These are phyloP conservation scores for Hyla sarda DNA, from an alignment of 2,113 vertebrate species.

Conservation along the genomic window DNA sequence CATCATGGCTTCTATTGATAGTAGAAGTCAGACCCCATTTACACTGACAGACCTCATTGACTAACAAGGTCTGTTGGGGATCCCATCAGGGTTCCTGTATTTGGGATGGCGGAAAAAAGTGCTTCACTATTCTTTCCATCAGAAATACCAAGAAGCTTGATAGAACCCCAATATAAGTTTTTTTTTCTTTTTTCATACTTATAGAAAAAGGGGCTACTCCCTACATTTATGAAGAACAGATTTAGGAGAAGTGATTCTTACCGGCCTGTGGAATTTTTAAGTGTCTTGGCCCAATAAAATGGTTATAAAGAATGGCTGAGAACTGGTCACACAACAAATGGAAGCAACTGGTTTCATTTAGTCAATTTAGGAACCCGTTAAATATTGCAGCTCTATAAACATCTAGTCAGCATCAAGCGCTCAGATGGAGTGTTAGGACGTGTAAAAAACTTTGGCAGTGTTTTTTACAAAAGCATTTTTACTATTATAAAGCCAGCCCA, in stretches of 20 bases:
- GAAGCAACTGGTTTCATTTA: conserved; percentile 12
- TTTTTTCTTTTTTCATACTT: no score
- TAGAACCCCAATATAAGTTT: not conserved
- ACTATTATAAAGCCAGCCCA: not conserved
- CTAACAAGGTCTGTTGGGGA: not conserved
- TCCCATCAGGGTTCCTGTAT: not conserved
- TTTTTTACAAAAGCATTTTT: not conserved
- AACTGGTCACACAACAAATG: not conserved
- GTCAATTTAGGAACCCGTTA: not conserved
- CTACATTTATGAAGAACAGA: not conserved
- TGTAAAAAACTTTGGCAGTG: conserved; percentile 5
- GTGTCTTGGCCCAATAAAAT: not conserved
- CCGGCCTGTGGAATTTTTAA: not conserved
- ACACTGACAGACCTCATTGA: not conserved
- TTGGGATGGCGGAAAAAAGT: not conserved
- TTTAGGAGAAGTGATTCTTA: not conserved
- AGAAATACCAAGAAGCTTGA: not conserved
- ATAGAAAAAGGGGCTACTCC: not conserved
- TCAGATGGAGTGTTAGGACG: not conserved
- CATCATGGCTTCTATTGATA: not conserved
- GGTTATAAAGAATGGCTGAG: not conserved
- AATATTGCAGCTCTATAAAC: conserved; percentile 15
- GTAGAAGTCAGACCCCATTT: not conserved
- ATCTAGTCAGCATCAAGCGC: not conserved
- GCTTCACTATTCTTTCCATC: not conserved